Evolutionary conservation across 2,888 invertebrate genomes (phyloP).

Genomic region (Molorchus minor): DNA sequence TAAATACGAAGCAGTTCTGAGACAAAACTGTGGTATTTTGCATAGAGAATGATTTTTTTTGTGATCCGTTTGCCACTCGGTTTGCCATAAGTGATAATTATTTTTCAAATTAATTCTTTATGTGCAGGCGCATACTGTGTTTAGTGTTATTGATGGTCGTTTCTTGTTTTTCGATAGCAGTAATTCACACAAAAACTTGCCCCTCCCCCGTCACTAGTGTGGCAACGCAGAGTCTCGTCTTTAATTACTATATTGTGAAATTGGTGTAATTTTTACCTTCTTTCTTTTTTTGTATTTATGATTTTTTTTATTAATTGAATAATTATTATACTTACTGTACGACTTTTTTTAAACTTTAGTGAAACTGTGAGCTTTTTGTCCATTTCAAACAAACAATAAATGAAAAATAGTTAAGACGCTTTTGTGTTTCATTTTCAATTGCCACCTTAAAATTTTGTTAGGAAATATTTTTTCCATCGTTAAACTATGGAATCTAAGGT

Average conservation of each 20-base stretch:
- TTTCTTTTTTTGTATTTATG: constrained; percentile 19
- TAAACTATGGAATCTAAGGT: not conserved
- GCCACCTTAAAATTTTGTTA: not conserved
- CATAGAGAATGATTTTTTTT: too few species aligned
- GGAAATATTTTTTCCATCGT: not conserved
- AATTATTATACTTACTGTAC: constrained; percentile 24
- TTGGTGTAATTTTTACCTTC: constrained; percentile 33
- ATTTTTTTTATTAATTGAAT: constrained; percentile 24
- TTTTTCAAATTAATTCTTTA: too few species aligned
- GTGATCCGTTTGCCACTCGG: too few species aligned
- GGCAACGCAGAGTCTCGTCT: too few species aligned
- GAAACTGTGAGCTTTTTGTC: constrained; percentile 26
- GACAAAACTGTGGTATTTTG: too few species aligned
- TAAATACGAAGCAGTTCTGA: too few species aligned
- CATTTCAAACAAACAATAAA: constrained; percentile 34
- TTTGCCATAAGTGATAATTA: too few species aligned
- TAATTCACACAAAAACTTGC: too few species aligned
- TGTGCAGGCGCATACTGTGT: too few species aligned
- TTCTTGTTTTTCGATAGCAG: too few species aligned
- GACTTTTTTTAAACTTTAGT: constrained; percentile 5
- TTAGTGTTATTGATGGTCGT: too few species aligned
- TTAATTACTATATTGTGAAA: constrained; percentile 30
- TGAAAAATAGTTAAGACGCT: constrained; percentile 29
- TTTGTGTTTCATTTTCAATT: constrained; percentile 2
- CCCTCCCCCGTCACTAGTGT: too few species aligned